Conservation (phyloP, 1,140 invertebrate species). For the Eulimnadia texana region DNA sequence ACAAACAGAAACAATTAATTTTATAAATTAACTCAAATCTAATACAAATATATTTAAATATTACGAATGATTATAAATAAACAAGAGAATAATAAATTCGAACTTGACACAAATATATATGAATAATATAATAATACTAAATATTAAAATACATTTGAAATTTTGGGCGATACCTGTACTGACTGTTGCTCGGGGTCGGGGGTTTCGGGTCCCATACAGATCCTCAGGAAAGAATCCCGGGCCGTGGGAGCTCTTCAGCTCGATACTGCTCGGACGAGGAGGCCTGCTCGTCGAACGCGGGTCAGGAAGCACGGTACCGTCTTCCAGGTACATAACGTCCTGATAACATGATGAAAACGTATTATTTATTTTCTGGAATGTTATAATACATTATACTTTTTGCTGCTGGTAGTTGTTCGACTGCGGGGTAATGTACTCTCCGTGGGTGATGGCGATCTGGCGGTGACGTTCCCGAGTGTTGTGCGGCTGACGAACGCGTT, state of each 20-base stretch:
- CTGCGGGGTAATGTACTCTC: conserved; percentile 68
- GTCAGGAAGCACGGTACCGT: conserved; percentile 3
- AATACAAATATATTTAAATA: too few relatives aligned
- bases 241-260: conserved; percentile 49
- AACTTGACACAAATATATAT: background rate
- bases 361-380: too few relatives aligned
- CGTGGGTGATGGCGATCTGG: conserved; percentile 64
- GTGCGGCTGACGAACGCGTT: conserved; percentile 64
- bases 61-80: background rate
- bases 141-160: background rate
- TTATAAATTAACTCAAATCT: too few relatives aligned
- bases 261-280: conserved; percentile 57
- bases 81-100: background rate
- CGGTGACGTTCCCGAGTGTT: conserved; percentile 72
- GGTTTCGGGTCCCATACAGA: conserved; percentile 22
- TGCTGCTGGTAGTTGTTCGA: conserved; percentile 22
- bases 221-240: conserved; percentile 35
- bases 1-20: too few relatives aligned
- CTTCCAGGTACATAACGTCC: conserved; percentile 7
- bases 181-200: conserved; percentile 20
- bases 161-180: conserved; percentile 24
- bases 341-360: too few relatives aligned
- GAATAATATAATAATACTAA: background rate
- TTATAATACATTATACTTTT: too few relatives aligned
- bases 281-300: conserved; percentile 32